phyloP scores from a whole-genome alignment of 2,888 invertebrate species.

The Tridacna gigas region DNA sequence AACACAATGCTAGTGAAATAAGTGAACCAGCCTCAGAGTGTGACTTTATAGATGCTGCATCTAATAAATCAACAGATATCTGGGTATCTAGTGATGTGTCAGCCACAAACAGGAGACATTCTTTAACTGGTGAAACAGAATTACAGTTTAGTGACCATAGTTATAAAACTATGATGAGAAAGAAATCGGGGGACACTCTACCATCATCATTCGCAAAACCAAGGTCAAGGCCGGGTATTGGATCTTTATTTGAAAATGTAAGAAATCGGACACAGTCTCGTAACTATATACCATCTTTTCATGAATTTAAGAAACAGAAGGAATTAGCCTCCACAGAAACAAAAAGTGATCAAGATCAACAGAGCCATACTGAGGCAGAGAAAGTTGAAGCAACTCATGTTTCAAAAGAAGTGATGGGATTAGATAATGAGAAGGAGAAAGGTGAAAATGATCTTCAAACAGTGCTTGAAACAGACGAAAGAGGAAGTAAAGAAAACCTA shows the following conservation, averaged over 20 bases:
- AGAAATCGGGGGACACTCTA: conserved; percentile 33
- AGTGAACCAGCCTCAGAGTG: conserved; percentile 23
- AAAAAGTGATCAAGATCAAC: neutral
- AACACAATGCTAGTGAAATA: conserved; percentile 6
- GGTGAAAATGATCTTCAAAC: conserved; percentile 27
- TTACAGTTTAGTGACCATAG: neutral
- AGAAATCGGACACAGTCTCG: conserved; percentile 16
- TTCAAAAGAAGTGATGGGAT: neutral
- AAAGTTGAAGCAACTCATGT: neutral
- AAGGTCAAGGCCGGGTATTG: conserved; percentile 35
- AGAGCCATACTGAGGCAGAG: neutral
- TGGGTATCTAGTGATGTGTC: conserved; percentile 1
- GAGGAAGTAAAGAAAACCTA: conserved; percentile 22
- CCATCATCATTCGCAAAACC: conserved; percentile 34
- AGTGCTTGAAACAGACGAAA: conserved; percentile 18
- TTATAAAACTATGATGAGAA: neutral
- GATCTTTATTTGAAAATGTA: conserved; percentile 13
- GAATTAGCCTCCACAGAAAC: conserved; percentile 17
- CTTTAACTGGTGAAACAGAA: conserved; percentile 26
- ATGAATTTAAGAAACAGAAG: conserved; percentile 44
- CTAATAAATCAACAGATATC: neutral
- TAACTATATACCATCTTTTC: conserved; percentile 46
- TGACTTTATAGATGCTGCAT: conserved; percentile 20
- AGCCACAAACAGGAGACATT: conserved; percentile 41
- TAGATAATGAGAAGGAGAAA: neutral